Base-by-base conservation (phyloP, 2,888 invertebrate species). In the Rhingia campestris region DNA sequence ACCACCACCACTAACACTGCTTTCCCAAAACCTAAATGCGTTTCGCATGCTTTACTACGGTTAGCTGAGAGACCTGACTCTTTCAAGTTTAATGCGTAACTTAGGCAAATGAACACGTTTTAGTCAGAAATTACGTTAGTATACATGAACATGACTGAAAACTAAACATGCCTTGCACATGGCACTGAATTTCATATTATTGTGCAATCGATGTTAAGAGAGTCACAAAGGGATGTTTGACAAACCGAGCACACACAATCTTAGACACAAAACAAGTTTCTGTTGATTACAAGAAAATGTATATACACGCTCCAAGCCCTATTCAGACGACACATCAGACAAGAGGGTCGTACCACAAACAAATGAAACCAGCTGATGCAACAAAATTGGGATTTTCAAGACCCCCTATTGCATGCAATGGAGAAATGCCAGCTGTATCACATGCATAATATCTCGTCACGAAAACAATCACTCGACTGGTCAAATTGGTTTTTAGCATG, bases 131-230 rank as follows among this genome's bases (percentile, higher is more conserved):
- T 12, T 43, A 14, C 30, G 14, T n/a, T 43, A 22, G 54, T 3
- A 22, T 22, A 12, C 10, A 7, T 43, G n/a, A 6, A 12, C 6
- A 37, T 3, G 66, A n/a, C 7, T 32, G 6, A 6, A 35, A 33
- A 45, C 22, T 35, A 39, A 39, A 49, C 58, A 69, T 69, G 47
- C 47, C 32, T 32, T 30, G 47, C 47, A 54, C 43, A 37, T 56
- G 67, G n/a, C 10, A 22, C 22, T 22, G 22, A 22, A 22, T 22
- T 22, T n/a, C 49, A 7, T 9, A 14, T 12, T 59, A 41, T 59
- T 59, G 35, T 59, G 51, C 59, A 70, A 59, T 59, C 33, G 70
- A 70, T 49, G 49, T 47, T 47, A 37, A 53, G 43, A 10, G 32
- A 35, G n/a, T n/a, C 41, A 35, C 4, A 1, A 37, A 47, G 47